These are phyloP conservation scores for Ephialtes manifestator DNA, from an alignment of 2,888 invertebrate species.

Conservation along the genomic window DNA sequence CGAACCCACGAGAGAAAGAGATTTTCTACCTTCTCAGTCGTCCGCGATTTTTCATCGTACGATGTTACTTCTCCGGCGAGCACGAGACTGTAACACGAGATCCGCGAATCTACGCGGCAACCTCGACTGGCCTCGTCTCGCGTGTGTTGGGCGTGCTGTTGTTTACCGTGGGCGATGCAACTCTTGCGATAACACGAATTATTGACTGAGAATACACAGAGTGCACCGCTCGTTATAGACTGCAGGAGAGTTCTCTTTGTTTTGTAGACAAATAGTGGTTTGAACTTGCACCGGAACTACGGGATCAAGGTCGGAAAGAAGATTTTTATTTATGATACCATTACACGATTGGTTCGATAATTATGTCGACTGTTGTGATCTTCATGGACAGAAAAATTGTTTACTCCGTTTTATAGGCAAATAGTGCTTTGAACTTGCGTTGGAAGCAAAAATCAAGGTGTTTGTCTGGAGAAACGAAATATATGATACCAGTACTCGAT, in stretches of 20 bases:
- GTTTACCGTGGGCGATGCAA: constrained; percentile 6
- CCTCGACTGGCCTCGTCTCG: background rate
- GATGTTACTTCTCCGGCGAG: background rate
- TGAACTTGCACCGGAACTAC: background rate
- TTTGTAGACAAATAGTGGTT: background rate
- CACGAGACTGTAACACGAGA: background rate
- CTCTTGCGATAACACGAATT: background rate
- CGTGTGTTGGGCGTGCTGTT: constrained; percentile 11
- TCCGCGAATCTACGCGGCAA: background rate
- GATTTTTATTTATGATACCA: background rate
- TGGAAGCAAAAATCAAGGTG: background rate
- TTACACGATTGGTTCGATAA: too few species aligned
- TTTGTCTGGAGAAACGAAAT: background rate
- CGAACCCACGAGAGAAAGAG: background rate
- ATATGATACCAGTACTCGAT: background rate
- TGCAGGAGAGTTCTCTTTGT: background rate
- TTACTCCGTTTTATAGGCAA: too few species aligned
- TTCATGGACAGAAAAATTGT: too few species aligned
- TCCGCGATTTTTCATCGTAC: background rate
- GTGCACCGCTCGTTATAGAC: background rate
- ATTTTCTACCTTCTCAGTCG: background rate
- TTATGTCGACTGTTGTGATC: too few species aligned
- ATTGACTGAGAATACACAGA: background rate
- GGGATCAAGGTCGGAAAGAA: background rate
- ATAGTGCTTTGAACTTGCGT: too few species aligned